Evolutionary conservation across 2,888 invertebrate species (phyloP).

Genomic region (Auanema freiburgensis): DNA sequence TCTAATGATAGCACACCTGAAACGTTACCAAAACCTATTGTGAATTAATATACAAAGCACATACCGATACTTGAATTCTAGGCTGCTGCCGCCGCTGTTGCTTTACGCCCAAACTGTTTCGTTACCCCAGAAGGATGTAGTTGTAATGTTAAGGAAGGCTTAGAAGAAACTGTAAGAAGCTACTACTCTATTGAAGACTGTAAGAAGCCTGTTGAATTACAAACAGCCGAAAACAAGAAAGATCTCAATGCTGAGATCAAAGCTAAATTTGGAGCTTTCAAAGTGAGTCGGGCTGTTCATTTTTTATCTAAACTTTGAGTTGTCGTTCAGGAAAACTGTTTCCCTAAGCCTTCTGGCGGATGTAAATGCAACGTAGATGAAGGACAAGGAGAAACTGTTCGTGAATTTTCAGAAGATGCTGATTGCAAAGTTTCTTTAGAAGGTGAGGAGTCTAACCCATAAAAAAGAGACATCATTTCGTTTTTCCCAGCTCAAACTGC

Average conservation of each 20-base stretch:
- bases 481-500: conserved; percentile 43
- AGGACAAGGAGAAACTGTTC: conserved; percentile 47
- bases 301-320: background rate
- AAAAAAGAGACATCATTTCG: background rate
- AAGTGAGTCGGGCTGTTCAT: conserved; percentile 26
- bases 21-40: no score
- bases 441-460: conserved; percentile 10
- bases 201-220: conserved; percentile 49
- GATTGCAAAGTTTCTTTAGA: conserved; percentile 47
- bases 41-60: no score
- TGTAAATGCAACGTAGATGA: conserved; percentile 50
- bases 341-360: conserved; percentile 51
- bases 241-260: conserved; percentile 40
- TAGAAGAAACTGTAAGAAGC: conserved; percentile 34
- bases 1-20: no score
- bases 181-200: conserved; percentile 42
- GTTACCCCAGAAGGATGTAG: conserved; percentile 32
- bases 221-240: conserved; percentile 46
- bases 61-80: background rate
- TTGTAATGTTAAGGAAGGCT: conserved; percentile 51
- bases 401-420: conserved; percentile 31
- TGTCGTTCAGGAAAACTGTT: conserved; percentile 48
- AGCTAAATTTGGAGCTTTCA: conserved; percentile 50
- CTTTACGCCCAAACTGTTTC: conserved; percentile 11
- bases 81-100: conserved; percentile 5